phyloP scores from a whole-genome alignment of 23 tunicate species.

The Diplosoma virens region DNA sequence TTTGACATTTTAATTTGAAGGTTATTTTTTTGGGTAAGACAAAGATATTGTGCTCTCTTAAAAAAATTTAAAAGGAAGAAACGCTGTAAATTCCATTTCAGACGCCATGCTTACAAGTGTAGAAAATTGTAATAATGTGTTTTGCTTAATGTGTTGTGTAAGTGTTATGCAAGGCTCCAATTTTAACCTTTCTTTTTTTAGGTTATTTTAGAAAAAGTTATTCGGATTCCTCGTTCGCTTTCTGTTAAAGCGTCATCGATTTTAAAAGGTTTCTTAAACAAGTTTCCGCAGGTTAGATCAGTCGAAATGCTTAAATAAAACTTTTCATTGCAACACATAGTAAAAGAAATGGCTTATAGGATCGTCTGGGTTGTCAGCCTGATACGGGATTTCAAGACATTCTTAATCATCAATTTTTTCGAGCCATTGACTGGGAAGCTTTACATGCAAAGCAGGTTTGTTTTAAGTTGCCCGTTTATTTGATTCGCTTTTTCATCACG shows the following conservation, averaged over 20 bases:
- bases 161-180: not conserved
- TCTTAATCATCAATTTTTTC: conserved; percentile 77
- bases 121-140: no score
- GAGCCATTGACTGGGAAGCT: conserved; percentile 80
- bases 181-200: no score
- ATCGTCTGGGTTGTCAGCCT: conserved; percentile 87
- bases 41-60: no score
- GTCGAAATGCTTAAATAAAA: not conserved
- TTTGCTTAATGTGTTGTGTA: not conserved
- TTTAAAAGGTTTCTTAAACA: conserved; percentile 93
- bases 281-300: conserved; percentile 55
- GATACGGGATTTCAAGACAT: conserved; percentile 95
- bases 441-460: conserved; percentile 66
- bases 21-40: no score
- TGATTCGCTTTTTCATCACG: no score
- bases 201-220: conserved; percentile 96
- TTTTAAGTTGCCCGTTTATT: no score
- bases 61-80: no score
- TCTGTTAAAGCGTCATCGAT: conserved; percentile 90
- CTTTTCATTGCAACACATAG: not conserved
- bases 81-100: no score
- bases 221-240: conserved; percentile 89
- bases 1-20: no score
- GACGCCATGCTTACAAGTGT: no score
- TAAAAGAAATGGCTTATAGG: conserved; percentile 38